A percentile compares a stretch with the other conserved stretches of the same genome.
Conservation (phyloP, 2,113 vertebrate species). For the Enhydra lutris region DNA sequence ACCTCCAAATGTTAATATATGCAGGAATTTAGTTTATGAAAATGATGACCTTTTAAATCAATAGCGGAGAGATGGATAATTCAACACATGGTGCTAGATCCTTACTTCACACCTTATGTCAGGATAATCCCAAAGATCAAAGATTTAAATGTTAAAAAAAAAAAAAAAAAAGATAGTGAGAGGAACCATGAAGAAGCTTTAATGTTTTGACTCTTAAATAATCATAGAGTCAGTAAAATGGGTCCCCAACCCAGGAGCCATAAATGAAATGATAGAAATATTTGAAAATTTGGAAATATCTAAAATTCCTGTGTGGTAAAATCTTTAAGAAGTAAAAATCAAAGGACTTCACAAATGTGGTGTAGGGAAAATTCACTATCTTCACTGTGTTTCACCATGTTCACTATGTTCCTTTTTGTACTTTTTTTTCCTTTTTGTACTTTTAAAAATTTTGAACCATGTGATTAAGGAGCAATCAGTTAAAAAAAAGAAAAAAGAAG, state of each 20-base stretch:
- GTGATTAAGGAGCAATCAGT: not conserved
- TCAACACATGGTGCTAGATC: not conserved
- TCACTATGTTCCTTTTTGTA: not conserved
- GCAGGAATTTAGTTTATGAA: slow-evolving; percentile 30
- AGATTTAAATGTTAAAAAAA: not conserved
- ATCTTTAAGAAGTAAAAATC: slow-evolving; percentile 12
- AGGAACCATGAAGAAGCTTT: not conserved
- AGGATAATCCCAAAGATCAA: not conserved
- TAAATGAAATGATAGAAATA: slow-evolving; percentile 5
- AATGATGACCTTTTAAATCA: slow-evolving; percentile 42
- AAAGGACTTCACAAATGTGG: not conserved
- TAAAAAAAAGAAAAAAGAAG: not conserved
- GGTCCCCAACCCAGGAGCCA: not conserved
- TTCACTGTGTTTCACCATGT: no score
- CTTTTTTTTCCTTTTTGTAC: not conserved
- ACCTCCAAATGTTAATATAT: slow-evolving; percentile 30
- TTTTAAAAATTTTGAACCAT: not conserved
- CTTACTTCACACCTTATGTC: not conserved
- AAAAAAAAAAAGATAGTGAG: not conserved
- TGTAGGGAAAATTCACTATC: not conserved
- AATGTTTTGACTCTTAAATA: slow-evolving; percentile 30
- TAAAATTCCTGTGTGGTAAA: not conserved
- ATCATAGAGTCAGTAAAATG: not conserved
- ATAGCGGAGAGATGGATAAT: not conserved
- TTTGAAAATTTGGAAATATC: slow-evolving; percentile 18